Percentiles rank a stretch among this genome's conserved stretches.
These are phyloP conservation scores for Pheosia gnoma DNA, from an alignment of 2,888 invertebrate genomes.

Conservation along the genomic window DNA sequence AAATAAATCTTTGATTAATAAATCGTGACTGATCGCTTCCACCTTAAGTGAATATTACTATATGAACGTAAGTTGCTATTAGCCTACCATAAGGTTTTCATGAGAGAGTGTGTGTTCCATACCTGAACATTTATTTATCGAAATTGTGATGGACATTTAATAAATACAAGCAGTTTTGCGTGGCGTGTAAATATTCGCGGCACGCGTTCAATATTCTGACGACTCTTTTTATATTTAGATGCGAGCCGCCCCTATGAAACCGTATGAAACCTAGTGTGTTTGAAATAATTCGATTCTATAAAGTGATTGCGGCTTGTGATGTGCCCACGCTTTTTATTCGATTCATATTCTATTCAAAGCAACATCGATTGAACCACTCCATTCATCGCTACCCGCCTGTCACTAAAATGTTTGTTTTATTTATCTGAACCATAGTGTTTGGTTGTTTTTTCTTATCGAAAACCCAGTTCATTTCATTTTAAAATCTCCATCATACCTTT, in stretches of 20 bases:
- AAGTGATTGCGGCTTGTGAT: slow-evolving; percentile 4
- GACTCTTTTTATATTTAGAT: slow-evolving; percentile 6
- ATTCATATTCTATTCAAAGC: background rate
- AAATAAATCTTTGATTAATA: no score
- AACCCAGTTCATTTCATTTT: no score
- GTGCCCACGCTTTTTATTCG: background rate
- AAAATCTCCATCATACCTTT: no score
- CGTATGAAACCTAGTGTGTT: background rate
- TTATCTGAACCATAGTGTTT: background rate
- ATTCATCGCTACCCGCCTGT: background rate
- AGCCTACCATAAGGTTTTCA: no score
- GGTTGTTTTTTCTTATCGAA: background rate
- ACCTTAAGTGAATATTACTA: no score
- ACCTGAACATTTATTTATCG: no score
- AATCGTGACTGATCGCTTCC: no score
- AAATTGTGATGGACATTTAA: background rate
- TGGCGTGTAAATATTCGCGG: background rate
- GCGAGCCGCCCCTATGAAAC: background rate
- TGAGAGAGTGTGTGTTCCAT: no score
- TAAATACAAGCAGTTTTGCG: slow-evolving; percentile 4
- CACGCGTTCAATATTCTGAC: slow-evolving; percentile 3
- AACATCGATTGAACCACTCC: background rate
- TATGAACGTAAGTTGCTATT: no score
- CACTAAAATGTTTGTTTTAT: slow-evolving; percentile 2
- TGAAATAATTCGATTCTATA: slow-evolving; percentile 4